Conservation (phyloP, 1,140 invertebrate genomes). For the Hirudo medicinalis region DNA sequence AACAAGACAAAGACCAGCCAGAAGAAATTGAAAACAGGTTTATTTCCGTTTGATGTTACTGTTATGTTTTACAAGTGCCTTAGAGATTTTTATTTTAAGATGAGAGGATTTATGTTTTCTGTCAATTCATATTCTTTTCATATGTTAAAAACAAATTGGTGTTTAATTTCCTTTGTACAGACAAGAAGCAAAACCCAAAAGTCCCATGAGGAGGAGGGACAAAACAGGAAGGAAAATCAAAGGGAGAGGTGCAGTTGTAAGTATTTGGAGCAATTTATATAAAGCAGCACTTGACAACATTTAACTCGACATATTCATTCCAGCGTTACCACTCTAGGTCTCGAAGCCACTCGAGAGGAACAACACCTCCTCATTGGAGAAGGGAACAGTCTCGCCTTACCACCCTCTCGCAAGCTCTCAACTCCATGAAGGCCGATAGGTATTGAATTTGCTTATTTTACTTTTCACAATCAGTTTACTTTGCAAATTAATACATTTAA, state of each 20-base stretch:
- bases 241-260: conserved; percentile 14
- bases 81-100: too few relatives aligned
- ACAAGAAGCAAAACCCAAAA: too few relatives aligned
- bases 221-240: conserved; percentile 12
- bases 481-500: too few relatives aligned
- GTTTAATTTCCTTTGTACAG: too few relatives aligned
- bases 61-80: too few relatives aligned
- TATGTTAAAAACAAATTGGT: too few relatives aligned
- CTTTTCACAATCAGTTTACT: neutral
- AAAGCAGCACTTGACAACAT: neutral
- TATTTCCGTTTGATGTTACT: too few relatives aligned
- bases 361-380: conserved; percentile 23
- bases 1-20: neutral
- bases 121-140: too few relatives aligned
- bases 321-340: conserved; percentile 21
- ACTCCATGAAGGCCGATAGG: conserved; percentile 1
- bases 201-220: neutral
- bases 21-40: neutral
- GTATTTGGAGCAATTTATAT: neutral
- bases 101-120: too few relatives aligned
- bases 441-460: neutral
- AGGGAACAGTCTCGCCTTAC: conserved; percentile 13
- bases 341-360: conserved; percentile 13
- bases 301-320: neutral
- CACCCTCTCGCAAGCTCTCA: conserved; percentile 1